Base-by-base conservation (phyloP, 1,140 invertebrate genomes). In the Scaptomyza montana region DNA sequence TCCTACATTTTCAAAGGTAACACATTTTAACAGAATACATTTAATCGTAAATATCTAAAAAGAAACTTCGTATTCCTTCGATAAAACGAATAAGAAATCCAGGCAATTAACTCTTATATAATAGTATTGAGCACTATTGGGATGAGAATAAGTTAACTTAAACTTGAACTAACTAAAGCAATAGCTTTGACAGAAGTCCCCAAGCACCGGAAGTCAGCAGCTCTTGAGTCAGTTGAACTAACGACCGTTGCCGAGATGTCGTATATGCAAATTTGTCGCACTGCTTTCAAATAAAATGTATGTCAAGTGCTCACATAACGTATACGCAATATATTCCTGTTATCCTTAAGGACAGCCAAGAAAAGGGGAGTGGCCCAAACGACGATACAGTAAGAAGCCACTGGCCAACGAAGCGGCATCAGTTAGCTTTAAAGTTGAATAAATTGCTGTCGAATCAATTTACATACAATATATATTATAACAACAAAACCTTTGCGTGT, bases 191-290 rank as follows among this genome's bases (percentile, higher is more conserved):
- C 36, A 60, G 33, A 21, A 55, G 41, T 70, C 25, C 51, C 28
- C 28, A 10, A 46, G 46, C 62, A 57, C 55, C 71, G 60, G 46
- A 46, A 74, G 65, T 77, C 74, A 70, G 50, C 81, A 74, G 68
- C 39, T 12, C 12, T 80, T 84, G 80, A 75, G 30, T 33, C 80
- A 78, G 65, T 33, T 33, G 30, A 33, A 16, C 46, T 45, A 54
- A 45, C 36, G 56, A 43, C 70, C 57, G 68, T 60, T 60, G 46
- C 74, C 64, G 50, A 50, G 39, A 5, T n/a, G 39, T 43, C 12
- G 67, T 46, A 75, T 77, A 80, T 86, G 81, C 78, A 81, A 66
- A 81, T 86, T 63, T 68, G 61, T 60, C 64, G 60, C 62, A 64
- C 45, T 55, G 57, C 56, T 43, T 61, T 69, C 53, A 64, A 75